A percentile compares a stretch with the other conserved stretches of the same genome.
Conservation (phyloP, 1,140 invertebrate genomes). For the Drosophila oshimai region DNA sequence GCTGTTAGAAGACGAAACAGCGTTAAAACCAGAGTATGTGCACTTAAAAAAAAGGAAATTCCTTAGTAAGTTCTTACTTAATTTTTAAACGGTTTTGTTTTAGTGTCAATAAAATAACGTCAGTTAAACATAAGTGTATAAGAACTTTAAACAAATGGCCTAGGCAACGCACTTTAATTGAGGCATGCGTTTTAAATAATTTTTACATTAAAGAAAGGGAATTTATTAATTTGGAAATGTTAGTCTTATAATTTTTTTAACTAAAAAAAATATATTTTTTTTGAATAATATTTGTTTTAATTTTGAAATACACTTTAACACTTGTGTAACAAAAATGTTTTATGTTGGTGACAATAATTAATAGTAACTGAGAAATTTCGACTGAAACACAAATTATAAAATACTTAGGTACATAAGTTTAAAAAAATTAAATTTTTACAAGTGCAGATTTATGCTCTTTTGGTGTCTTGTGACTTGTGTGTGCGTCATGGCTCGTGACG, state of each 20-base stretch:
- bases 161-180: slow-evolving; percentile 65
- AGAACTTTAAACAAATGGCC: slow-evolving; percentile 71
- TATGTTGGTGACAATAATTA: too few species aligned
- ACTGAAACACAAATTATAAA: too few species aligned
- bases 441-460: slow-evolving; percentile 7
- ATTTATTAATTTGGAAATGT: too few species aligned
- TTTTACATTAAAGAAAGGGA: too few species aligned
- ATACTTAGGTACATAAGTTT: neutral
- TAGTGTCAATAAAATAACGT: neutral
- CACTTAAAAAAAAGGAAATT: neutral
- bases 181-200: too few species aligned
- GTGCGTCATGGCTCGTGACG: slow-evolving; percentile 60
- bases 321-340: too few species aligned
- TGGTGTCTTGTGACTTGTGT: slow-evolving; percentile 13
- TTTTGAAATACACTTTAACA: too few species aligned
- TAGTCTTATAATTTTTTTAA: too few species aligned
- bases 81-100: too few species aligned
- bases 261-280: neutral
- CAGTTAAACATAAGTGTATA: too few species aligned
- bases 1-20: slow-evolving; percentile 19
- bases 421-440: neutral
- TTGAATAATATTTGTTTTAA: neutral
- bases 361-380: too few species aligned
- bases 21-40: neutral
- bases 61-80: too few species aligned